Base-by-base conservation (phyloP, 2,888 invertebrate genomes). In the Clostera curtula region DNA sequence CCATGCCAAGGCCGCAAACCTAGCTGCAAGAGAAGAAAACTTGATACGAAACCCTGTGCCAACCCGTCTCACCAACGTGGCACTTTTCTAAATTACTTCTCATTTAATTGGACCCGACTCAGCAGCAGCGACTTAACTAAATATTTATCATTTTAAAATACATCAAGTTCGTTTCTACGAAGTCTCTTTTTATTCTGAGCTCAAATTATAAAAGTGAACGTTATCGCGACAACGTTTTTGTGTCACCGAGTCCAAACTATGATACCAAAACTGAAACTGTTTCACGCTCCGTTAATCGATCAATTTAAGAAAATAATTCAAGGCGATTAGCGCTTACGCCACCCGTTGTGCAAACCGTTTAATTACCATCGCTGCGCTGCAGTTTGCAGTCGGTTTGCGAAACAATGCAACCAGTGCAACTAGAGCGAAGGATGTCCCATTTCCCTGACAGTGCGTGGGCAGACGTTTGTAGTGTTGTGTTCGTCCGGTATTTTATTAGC, bases 371-470 rank as follows among this genome's bases (percentile, higher is more conserved):
- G 36, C 32, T 36, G 40, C 43, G 36, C 32, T 36, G 40, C 42
- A 37, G 34, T 32, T 36, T 52, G 45, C 40, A 31, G 29, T 44
- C 19, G 23, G 28, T 40, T 55, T 57, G 47, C 47, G 47, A 49
- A 53, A 52, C 43, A 49, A 51, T 53, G 49, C 46, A 47, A 35
- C 34, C 41, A 49, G 39, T 50, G 51, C 50, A 56, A 50, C 46
- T 49, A 52, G 57, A 47, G 51, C 60, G 50, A 53, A 64, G 58
- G 68, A 70, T 69, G 69, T 60, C 52, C 64, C 52, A 68, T 69
- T 66, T 68, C 53, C 52, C 42, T 48, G 41, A 28, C 41, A 43
- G 36, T 40, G 61, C 55, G 67, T 66, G 56, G 67, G 69, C 30
- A 4, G 23, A 12, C 23, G 47, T 25, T 28, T 44, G 36, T 40